Evolutionary conservation across 1,140 invertebrate genomes (phyloP), one percentile per base, ranked within the genome.

Genomic region (Bombus pyrosoma): DNA sequence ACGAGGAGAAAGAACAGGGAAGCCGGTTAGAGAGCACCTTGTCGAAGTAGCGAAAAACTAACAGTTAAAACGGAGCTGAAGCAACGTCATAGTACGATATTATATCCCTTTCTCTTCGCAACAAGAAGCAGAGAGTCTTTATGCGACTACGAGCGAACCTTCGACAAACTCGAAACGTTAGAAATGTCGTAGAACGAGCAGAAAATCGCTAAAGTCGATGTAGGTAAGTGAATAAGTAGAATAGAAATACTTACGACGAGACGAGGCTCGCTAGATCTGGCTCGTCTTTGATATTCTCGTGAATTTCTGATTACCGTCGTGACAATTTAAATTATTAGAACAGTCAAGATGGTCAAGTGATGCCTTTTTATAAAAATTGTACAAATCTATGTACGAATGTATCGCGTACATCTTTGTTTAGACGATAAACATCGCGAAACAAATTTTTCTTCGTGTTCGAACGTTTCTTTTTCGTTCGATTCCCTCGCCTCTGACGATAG

Each of bases 1-100:
- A 18, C 1, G 10, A n/a, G 10, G 34, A 76, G 37, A 22, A 72
- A 41, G 12, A 41, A 15, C 39, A 25, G 12, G 10, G 15, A 39
- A 32, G 13, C 5, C 8, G 6, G n/a, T 53, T 53, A 22, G n/a
- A 32, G 13, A 41, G 15, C 25, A 15, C 28, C 22, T 10, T 8
- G 47, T 22, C 43, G 39, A 81, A 47, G 47, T 22, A 64, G 43
- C 81, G 81, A 83, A 53, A 53, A 47, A 59, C 22, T 41, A 76
- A 83, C 41, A 68, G 59, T 76, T 76, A 22, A 75, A 66, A 53
- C 41, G 25, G 32, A 74, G 39, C 37, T 34, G 39, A 9, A 6
- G 41, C 41, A 59, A 82, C 57, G 32, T 12, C 57, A 37, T 75
- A 18, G 34, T 12, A 25, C 18, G 5, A 41, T 75, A 76, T 76